Evolutionary conservation across 2,113 vertebrate genomes (phyloP).

Genomic region (Tachysurus fulvidraco): DNA sequence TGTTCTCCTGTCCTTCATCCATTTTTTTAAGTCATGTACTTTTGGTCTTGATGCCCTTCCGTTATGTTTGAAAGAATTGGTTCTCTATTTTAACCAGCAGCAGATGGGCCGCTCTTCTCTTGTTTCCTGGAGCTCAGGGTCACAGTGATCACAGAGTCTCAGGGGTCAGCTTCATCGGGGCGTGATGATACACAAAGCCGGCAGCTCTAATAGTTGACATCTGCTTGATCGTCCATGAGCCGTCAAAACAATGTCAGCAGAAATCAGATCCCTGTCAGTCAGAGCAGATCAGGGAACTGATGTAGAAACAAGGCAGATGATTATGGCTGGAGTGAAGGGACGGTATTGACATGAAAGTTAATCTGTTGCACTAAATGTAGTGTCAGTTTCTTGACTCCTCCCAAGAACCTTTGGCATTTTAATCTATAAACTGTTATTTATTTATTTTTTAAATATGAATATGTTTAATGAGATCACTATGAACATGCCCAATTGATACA

Average conservation of each 20-base stretch:
- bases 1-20: neutral
- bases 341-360: neutral
- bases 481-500: neutral
- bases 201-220: slow-evolving; percentile 74
- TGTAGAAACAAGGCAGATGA: slow-evolving; percentile 14
- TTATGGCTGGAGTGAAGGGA: slow-evolving; percentile 17
- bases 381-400: slow-evolving; percentile 3
- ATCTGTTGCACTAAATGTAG: neutral
- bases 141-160: slow-evolving; percentile 27
- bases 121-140: neutral
- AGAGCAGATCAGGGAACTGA: slow-evolving; percentile 7
- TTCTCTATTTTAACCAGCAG: slow-evolving; percentile 27
- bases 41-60: neutral
- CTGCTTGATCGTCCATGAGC: slow-evolving; percentile 59
- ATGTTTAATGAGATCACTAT: neutral
- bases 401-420: neutral
- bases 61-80: neutral
- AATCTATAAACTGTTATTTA: neutral
- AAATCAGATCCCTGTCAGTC: slow-evolving; percentile 65
- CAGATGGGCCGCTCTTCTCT: slow-evolving; percentile 18
- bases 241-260: slow-evolving; percentile 69
- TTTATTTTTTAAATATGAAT: too few species aligned
- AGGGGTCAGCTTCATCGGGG: slow-evolving; percentile 53
- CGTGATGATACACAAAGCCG: slow-evolving; percentile 65
- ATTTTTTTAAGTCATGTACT: neutral